A percentile compares a stretch with the other conserved stretches of the same genome.
Conservation (phyloP, 1,140 invertebrate genomes). For the Luehdorfia chinensis region DNA sequence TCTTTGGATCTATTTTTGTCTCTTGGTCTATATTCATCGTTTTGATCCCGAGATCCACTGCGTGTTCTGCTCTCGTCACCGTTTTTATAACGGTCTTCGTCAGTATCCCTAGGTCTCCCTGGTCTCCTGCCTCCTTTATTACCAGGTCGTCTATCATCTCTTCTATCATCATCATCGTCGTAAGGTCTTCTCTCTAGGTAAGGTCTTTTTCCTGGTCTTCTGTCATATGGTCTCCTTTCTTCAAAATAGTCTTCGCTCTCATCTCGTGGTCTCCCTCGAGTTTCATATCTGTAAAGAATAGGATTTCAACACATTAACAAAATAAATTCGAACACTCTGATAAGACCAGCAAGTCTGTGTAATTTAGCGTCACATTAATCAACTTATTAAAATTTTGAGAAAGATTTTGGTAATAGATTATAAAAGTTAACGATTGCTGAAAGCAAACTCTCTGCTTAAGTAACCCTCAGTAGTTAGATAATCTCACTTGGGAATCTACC, state of each 20-base stretch:
- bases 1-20: slow-evolving; percentile 33
- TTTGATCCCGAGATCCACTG: slow-evolving; percentile 22
- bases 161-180: slow-evolving; percentile 59
- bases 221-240: slow-evolving; percentile 55
- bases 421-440: no score
- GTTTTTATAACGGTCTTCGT: slow-evolving; percentile 39
- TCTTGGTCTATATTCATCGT: slow-evolving; percentile 30
- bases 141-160: slow-evolving; percentile 42
- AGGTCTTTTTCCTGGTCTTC: slow-evolving; percentile 41
- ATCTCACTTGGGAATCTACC: no score
- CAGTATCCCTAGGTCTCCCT: slow-evolving; percentile 43
- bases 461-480: no score
- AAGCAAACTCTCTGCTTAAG: no score
- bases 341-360: no score
- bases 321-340: no score
- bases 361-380: not conserved
- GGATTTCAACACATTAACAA: not conserved
- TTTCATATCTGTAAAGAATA: slow-evolving; percentile 59
- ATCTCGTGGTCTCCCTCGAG: slow-evolving; percentile 56
- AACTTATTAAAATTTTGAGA: no score
- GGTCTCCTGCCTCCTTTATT: slow-evolving; percentile 51
- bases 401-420: no score
- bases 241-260: slow-evolving; percentile 72
- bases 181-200: slow-evolving; percentile 37
- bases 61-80: slow-evolving; percentile 40